Evolutionary conservation across 2,113 vertebrate species (phyloP).

Genomic region (Rhynchomys soricoides): DNA sequence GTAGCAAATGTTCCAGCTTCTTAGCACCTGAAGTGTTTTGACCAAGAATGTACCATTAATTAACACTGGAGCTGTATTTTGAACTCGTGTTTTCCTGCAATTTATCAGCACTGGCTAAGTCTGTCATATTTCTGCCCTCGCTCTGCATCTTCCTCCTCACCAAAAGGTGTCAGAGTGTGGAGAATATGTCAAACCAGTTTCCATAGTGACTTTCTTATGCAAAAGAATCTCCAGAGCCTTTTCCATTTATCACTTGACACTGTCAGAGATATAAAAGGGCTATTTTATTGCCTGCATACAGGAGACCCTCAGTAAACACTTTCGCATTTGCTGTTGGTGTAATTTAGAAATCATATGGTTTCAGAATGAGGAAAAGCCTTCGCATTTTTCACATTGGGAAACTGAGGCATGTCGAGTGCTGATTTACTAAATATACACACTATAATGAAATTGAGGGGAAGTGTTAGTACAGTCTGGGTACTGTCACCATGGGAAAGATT

Average conservation of each 20-base stretch:
- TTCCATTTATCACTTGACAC: background rate
- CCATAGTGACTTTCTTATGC: constrained; percentile 4
- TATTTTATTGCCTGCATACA: background rate
- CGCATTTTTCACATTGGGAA: background rate
- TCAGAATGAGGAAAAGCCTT: background rate
- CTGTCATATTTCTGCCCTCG: background rate
- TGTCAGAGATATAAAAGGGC: background rate
- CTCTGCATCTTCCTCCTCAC: background rate
- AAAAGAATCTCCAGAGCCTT: constrained; percentile 27
- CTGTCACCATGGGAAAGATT: background rate
- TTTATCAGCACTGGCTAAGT: background rate
- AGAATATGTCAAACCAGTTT: constrained; percentile 32
- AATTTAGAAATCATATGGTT: background rate
- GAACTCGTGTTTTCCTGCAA: background rate
- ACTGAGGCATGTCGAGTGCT: background rate
- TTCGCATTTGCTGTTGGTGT: background rate
- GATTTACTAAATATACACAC: background rate
- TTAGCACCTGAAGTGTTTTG: background rate
- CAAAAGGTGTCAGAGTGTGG: background rate
- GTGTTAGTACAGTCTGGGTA: background rate
- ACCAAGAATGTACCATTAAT: background rate
- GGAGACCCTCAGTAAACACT: constrained; percentile 17
- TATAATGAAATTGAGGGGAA: background rate
- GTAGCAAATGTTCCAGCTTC: background rate
- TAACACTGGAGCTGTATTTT: background rate